phyloP scores from a whole-genome alignment of 2,797 vertebrate genomes.

The Sandelia bainsii region DNA sequence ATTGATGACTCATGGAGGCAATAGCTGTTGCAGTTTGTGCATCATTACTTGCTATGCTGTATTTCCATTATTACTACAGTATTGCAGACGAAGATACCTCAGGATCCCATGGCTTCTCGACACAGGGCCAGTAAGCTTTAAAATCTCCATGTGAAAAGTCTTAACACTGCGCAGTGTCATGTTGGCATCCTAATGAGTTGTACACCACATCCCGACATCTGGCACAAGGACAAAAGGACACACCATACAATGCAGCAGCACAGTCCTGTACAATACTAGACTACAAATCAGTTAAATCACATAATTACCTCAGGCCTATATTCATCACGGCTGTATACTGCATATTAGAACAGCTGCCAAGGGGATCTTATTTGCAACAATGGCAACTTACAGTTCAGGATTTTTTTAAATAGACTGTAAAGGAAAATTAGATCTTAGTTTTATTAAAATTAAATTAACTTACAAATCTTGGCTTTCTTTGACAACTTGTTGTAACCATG shows the following conservation, averaged over 20 bases:
- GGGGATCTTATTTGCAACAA: background rate
- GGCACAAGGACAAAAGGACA: constrained; percentile 76
- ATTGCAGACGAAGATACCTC: constrained; percentile 48
- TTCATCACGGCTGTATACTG: background rate
- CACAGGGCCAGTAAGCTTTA: constrained; percentile 27
- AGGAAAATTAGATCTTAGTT: background rate
- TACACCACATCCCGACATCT: constrained; percentile 66
- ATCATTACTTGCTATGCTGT: constrained; percentile 62
- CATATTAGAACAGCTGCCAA: background rate
- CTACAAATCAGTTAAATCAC: constrained; percentile 60
- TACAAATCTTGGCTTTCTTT: too few relatives aligned
- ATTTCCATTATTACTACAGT: constrained; percentile 43
- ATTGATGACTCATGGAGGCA: constrained; percentile 74
- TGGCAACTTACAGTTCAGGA: background rate
- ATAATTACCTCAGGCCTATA: constrained; percentile 20
- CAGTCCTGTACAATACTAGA: constrained; percentile 46
- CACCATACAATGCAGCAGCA: constrained; percentile 43
- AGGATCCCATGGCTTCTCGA: constrained; percentile 14
- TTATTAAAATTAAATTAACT: too few relatives aligned
- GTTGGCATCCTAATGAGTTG: constrained; percentile 63
- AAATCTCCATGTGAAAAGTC: constrained; percentile 43
- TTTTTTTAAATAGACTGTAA: background rate
- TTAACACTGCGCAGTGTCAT: constrained; percentile 28
- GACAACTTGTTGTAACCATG: too few relatives aligned
- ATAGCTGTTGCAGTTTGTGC: constrained; percentile 64